A percentile compares a stretch with the other conserved stretches of the same genome.
These are phyloP conservation scores for Lagopus muta DNA, from an alignment of 2,113 vertebrate species.

Conservation along the genomic window DNA sequence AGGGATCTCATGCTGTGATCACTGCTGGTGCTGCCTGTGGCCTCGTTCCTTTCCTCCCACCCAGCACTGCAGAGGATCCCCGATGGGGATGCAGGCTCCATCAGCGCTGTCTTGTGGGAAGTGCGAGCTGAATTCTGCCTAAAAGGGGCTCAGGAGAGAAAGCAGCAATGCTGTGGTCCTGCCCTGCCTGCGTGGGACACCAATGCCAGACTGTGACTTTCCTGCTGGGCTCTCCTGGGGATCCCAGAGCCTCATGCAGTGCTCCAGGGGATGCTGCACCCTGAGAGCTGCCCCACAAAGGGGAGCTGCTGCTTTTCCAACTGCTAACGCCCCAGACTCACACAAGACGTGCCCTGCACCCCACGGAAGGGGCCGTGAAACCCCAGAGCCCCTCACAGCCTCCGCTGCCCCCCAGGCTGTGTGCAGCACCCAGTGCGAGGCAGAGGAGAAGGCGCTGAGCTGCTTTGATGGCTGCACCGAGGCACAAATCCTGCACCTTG, in stretches of 20 bases:
- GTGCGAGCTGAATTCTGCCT: neutral
- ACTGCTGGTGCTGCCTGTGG: neutral
- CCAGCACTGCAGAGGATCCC: neutral
- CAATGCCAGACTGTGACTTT: neutral
- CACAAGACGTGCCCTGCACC: neutral
- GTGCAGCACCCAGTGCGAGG: neutral
- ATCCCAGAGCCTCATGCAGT: neutral
- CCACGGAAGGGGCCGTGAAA: neutral
- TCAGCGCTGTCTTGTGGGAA: accelerated
- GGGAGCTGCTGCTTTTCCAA: neutral
- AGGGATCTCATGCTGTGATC: neutral
- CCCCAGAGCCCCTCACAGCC: neutral
- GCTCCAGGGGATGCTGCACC: neutral
- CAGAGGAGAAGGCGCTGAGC: neutral
- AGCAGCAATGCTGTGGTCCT: accelerated
- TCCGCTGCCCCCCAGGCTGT: too few species aligned
- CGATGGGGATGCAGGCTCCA: accelerated
- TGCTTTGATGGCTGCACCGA: neutral
- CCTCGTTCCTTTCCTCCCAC: neutral
- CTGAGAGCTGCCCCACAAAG: neutral
- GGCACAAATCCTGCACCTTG: neutral
- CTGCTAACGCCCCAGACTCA: neutral
- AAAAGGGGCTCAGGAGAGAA: accelerated
- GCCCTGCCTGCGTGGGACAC: accelerated
- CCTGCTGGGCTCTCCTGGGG: neutral